A percentile compares a stretch with the other conserved stretches of the same genome.
Evolutionary conservation across 2,113 vertebrate species (phyloP).

Genomic region (Romanogobio albipinnatus): DNA sequence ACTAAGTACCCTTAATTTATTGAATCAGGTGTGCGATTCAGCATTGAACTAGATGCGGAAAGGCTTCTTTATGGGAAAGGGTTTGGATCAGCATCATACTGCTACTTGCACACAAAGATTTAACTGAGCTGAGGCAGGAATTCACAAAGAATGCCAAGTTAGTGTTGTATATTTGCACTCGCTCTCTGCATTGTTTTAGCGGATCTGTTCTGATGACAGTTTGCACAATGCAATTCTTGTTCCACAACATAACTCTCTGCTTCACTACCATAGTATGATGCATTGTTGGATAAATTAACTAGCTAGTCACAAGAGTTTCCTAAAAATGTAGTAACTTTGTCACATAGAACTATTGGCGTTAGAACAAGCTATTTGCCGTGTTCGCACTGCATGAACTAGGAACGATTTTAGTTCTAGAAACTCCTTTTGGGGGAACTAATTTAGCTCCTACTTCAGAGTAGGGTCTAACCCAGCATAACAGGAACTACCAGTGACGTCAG

Average conservation of each 20-base stretch:
- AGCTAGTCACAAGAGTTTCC: background rate
- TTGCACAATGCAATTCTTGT: background rate
- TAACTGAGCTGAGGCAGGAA: background rate
- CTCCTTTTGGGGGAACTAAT: too few relatives aligned
- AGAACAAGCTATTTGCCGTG: too few relatives aligned
- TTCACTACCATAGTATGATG: too few relatives aligned
- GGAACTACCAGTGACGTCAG: too few relatives aligned
- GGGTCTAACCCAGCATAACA: too few relatives aligned
- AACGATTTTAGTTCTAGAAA: too few relatives aligned
- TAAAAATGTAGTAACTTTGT: background rate
- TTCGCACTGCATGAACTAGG: too few relatives aligned
- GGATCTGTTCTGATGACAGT: background rate
- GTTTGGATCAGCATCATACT: background rate
- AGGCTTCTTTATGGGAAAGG: slow-evolving; percentile 8
- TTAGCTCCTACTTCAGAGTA: too few relatives aligned
- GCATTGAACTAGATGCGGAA: slow-evolving; percentile 11
- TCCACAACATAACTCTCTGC: too few relatives aligned
- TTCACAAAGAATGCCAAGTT: background rate
- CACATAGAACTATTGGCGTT: background rate
- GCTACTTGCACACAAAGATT: background rate
- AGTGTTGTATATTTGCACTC: background rate
- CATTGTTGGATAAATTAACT: background rate
- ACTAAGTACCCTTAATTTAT: slow-evolving; percentile 36
- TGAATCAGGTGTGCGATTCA: slow-evolving; percentile 25
- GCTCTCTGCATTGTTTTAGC: background rate